Base-by-base conservation (phyloP, 1,140 invertebrate species). In the Eurosta solidaginis region DNA sequence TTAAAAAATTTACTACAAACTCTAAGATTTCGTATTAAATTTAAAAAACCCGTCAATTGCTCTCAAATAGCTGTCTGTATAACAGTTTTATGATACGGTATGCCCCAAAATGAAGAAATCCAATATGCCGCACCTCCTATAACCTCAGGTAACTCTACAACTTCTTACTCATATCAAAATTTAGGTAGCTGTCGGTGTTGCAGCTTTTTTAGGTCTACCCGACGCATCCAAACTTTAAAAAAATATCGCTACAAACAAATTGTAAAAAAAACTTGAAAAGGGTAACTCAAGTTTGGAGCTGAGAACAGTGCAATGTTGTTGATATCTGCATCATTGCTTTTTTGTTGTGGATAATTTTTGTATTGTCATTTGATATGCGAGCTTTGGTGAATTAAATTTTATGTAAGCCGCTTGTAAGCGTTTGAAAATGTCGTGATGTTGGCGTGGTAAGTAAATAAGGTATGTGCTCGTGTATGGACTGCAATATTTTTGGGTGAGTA, bases 391-490 rank as follows among this genome's bases (percentile, higher is more conserved):
- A 14, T 68, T 68, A 40, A 59, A 59, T 33, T 68, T 36, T 40
- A 20, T 68, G 59, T 68, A 68, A 68, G 33, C 20, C 59, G 59
- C 27, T 68, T 68, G 59, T 68, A 68, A 68, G 59, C 59, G 33
- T 33, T 40, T 68, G 20, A 68, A 42, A 68, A 68, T 36, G 59
- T 68, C 33, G 59, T 68, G 59, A 68, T 68, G 59, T 68, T 29
- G 33, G 27, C 17, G 36, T 9, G 12, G n/a, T n/a, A n/a, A n/a
- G n/a, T n/a, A 3, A 68, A 36, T 17, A 68, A 68, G n/a, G 49
- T 52, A 17, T 52, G 20, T 29, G 12, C n/a, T 29, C 40, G 59
- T 68, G 27, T 68, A 33, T 54, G 25, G 10, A 1, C 22, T 12
- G 33, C 4, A 14, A n/a, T 6, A 20, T 68, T 3, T 40, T n/a